Evolutionary conservation across 2,797 vertebrate genomes (phyloP).

Genomic region (Stomatorhinus walkeri): DNA sequence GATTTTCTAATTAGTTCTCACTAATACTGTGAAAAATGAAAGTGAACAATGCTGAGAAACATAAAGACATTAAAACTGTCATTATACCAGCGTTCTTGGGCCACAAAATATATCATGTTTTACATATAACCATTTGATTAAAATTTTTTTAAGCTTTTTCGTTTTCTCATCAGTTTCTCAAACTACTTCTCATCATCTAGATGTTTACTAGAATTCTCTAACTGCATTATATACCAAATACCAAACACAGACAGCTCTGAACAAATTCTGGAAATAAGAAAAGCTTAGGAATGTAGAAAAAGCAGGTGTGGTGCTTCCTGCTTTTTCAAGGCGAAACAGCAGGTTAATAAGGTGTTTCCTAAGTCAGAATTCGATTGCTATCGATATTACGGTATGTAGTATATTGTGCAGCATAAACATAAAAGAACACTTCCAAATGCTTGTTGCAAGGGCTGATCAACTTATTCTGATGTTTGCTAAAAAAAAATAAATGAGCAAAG

Average conservation of each 20-base stretch:
- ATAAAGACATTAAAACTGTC: background rate
- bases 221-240: background rate
- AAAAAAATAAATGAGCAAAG: background rate
- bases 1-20: background rate
- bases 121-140: background rate
- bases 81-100: too few relatives aligned
- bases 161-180: background rate
- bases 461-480: background rate
- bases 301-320: background rate
- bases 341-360: too few relatives aligned
- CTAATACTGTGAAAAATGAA: background rate
- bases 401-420: too few relatives aligned
- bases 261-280: background rate
- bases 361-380: too few relatives aligned
- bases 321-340: too few relatives aligned
- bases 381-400: too few relatives aligned
- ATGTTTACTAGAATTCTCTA: background rate
- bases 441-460: too few relatives aligned
- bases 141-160: background rate
- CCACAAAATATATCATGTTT: background rate
- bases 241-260: background rate
- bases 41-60: background rate
- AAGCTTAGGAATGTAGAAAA: background rate
- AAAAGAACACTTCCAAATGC: too few relatives aligned
- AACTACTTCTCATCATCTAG: background rate